Conservation (phyloP, 2,888 invertebrate genomes). For the Nymphalis urticae region DNA sequence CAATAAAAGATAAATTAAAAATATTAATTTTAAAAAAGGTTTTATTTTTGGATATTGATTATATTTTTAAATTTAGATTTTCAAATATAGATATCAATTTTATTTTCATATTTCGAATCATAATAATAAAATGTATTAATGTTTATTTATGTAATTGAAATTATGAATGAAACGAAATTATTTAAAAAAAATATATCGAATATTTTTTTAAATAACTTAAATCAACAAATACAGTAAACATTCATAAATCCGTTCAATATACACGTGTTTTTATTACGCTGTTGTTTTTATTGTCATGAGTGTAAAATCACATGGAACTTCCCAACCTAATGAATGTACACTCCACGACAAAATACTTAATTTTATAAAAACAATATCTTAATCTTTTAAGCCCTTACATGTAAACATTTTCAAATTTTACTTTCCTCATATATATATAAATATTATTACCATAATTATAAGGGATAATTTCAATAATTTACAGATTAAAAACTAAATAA, state of each 20-base stretch:
- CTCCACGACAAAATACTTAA: conserved; percentile 44
- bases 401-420: too few species aligned
- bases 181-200: too few species aligned
- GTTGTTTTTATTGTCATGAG: conserved; percentile 54
- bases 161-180: too few species aligned
- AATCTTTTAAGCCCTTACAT: not conserved
- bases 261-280: conserved; percentile 58
- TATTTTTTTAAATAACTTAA: not conserved
- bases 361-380: not conserved
- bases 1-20: conserved; percentile 1
- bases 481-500: too few species aligned
- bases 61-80: not conserved
- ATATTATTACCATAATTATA: too few species aligned
- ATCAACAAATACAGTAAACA: not conserved
- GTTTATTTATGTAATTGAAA: too few species aligned
- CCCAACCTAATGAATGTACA: conserved; percentile 61
- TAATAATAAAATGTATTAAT: too few species aligned
- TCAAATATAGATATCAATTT: too few species aligned
- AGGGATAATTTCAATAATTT: too few species aligned
- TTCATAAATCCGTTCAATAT: conserved; percentile 22
- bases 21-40: not conserved
- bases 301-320: conserved; percentile 60
- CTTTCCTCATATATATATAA: too few species aligned
- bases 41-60: not conserved
- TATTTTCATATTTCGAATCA: too few species aligned